Evolutionary conservation across 1,140 invertebrate genomes (phyloP).

Genomic region (Drosophila carrolli): DNA sequence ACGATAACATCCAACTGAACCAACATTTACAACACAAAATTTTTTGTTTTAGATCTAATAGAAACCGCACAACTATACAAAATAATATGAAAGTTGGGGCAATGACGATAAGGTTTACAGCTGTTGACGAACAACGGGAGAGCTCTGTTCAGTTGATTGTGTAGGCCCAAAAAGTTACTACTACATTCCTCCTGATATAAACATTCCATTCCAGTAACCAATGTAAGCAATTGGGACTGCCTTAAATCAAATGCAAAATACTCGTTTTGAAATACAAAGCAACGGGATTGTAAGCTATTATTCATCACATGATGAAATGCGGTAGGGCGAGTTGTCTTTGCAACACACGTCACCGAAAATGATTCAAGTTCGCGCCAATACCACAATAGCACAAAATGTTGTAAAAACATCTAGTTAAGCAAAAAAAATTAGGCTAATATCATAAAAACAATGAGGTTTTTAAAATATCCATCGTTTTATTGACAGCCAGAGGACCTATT

Average conservation of each 20-base stretch:
- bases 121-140: neutral
- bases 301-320: constrained; percentile 16
- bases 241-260: neutral
- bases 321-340: neutral
- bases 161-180: neutral
- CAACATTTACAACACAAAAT: constrained; percentile 25
- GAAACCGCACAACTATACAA: neutral
- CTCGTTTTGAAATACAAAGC: neutral
- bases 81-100: constrained; percentile 10
- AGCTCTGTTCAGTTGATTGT: neutral
- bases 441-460: too few species aligned
- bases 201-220: neutral
- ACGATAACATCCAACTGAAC: neutral
- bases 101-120: neutral
- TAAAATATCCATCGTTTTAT: too few species aligned
- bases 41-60: constrained; percentile 2
- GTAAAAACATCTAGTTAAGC: too few species aligned
- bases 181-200: neutral
- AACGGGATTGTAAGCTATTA: neutral
- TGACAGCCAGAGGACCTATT: too few species aligned
- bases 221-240: neutral
- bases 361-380: neutral
- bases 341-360: constrained; percentile 4
- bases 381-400: too few species aligned
- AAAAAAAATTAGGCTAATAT: too few species aligned